Evolutionary conservation across 2,888 invertebrate species (phyloP), one percentile per base, ranked within the genome.

Genomic region (Apomyelois bistriatella): DNA sequence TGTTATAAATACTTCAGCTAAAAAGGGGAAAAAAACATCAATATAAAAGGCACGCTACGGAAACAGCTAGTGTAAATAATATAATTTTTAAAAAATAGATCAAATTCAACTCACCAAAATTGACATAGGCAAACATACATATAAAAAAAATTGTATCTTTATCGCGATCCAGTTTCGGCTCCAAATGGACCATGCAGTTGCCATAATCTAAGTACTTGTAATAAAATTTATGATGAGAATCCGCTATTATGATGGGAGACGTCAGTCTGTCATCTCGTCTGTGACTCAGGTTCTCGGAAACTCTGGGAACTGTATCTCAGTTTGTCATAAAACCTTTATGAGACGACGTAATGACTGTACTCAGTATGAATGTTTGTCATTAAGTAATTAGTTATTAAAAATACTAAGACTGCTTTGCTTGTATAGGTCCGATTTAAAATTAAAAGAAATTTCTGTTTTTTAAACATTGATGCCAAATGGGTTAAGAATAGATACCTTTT

Each of bases 231-330:
- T 28, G 38, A 41, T 48, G 49, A 50, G 15, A 41, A 28, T 50
- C 49, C 49, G 49, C 49, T 50, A 50, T 40, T 35, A 50, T 37
- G 49, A 50, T 50, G 49, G 16, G 49, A 50, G 49, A 50, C 40
- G 49, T 50, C 49, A 50, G 13, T 32, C 49, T 16, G 49, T 49
- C 49, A 50, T 41, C 49, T 38, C 15, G 48, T 49, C 48, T 38
- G 48, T 50, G 49, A 50, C 8, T 50, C 49, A 50, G 30, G 3
- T 50, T 50, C 49, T 50, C 40, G 49, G 49, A 50, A 50, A 40
- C 49, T 50, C 22, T 49, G 40, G 22, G 49, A 50, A 50, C 49
- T n/a, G 16, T 38, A 37, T 50, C 38, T 30, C 49, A 15, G 48
- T 12, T 15, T 5, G 22, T 13, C n/a, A n/a, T n/a, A n/a, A n/a